These are phyloP conservation scores for Blastomussa wellsi DNA, from an alignment of 92 coral and sea anemone genomes.

Conservation along the genomic window DNA sequence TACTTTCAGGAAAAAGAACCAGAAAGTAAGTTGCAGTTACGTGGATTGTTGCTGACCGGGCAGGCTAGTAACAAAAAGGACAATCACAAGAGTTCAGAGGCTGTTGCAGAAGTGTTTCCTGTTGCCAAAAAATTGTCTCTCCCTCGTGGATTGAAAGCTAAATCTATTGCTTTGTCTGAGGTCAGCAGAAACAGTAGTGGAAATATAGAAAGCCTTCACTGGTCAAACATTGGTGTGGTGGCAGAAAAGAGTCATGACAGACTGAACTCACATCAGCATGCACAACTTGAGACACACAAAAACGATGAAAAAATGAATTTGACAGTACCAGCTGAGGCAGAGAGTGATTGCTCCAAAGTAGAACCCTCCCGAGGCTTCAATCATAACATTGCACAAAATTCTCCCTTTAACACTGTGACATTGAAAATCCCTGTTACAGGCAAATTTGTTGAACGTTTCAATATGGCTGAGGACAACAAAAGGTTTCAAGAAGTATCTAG, in stretches of 20 bases:
- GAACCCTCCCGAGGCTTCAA: not conserved
- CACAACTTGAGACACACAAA: not conserved
- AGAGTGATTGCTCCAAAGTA: not conserved
- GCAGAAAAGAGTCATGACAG: not conserved
- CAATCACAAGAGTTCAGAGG: not conserved
- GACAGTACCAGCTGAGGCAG: not conserved
- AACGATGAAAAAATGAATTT: too few relatives aligned
- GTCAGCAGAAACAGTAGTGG: not conserved
- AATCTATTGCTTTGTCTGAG: not conserved
- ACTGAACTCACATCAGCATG: not conserved
- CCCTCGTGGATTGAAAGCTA: not conserved
- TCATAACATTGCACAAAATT: not conserved
- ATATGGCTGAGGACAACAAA: not conserved
- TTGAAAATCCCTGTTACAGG: not conserved
- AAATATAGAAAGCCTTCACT: constrained; percentile 4
- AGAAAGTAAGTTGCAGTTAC: not conserved
- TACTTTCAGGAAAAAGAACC: not conserved
- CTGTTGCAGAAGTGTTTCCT: constrained; percentile 5
- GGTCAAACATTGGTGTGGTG: not conserved
- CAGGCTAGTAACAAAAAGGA: not conserved
- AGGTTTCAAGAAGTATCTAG: not conserved
- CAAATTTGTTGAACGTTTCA: not conserved
- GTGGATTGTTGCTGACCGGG: not conserved
- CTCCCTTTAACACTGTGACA: not conserved
- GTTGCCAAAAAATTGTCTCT: not conserved